These are phyloP conservation scores for Dinoponera quadriceps DNA, from an alignment of 1,140 invertebrate genomes.

Conservation along the genomic window DNA sequence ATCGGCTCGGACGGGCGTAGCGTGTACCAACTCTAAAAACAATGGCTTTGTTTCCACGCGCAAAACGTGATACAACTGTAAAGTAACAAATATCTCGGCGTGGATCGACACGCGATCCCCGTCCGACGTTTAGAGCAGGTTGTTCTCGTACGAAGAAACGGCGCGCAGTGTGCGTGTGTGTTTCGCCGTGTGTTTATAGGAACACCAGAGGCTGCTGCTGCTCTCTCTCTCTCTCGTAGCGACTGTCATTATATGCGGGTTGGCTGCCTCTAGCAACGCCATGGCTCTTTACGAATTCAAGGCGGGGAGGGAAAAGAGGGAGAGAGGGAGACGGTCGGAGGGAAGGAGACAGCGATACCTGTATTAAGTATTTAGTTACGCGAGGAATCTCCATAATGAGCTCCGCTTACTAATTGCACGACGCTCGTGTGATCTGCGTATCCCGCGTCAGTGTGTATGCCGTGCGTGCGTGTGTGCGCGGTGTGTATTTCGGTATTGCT, in stretches of 20 bases:
- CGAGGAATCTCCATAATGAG: conserved; percentile 79
- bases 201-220: conserved; percentile 43
- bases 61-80: conserved; percentile 82
- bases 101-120: conserved; percentile 83
- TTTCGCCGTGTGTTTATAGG: conserved; percentile 34
- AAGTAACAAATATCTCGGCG: conserved; percentile 84
- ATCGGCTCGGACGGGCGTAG: conserved; percentile 62
- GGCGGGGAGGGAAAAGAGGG: conserved; percentile 52
- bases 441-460: not conserved
- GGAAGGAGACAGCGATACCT: conserved; percentile 41
- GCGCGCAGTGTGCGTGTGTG: conserved; percentile 31
- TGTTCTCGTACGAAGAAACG: conserved; percentile 58
- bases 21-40: conserved; percentile 78
- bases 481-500: conserved; percentile 36
- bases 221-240: conserved; percentile 29
- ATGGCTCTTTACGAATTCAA: conserved; percentile 75
- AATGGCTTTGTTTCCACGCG: conserved; percentile 83
- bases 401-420: conserved; percentile 77
- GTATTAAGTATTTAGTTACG: conserved; percentile 79
- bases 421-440: conserved; percentile 18
- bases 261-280: conserved; percentile 61
- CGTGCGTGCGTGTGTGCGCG: not conserved
- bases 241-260: conserved; percentile 75
- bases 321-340: not conserved
- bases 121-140: conserved; percentile 70